Conservation (phyloP, 2,888 invertebrate species). For the Limnephilus auricula region DNA sequence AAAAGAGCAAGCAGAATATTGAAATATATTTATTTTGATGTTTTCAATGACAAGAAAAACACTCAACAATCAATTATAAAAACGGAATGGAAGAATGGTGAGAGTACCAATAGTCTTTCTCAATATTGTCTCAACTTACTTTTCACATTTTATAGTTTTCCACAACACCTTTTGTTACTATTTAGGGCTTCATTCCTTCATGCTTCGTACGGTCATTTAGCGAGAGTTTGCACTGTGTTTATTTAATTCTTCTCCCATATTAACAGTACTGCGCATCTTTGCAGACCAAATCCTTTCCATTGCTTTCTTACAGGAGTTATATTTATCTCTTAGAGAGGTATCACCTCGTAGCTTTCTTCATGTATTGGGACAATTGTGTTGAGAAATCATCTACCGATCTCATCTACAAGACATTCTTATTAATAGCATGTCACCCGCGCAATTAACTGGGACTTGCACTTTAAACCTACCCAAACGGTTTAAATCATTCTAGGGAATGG, state of each 20-base stretch:
- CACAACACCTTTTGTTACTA: neutral
- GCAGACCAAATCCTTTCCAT: neutral
- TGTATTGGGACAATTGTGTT: conserved; percentile 6
- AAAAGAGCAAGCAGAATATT: neutral
- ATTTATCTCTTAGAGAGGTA: neutral
- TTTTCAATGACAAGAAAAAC: neutral
- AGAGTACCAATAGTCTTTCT: neutral
- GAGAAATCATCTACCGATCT: conserved; percentile 34
- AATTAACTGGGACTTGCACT: neutral
- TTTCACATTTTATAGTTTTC: neutral
- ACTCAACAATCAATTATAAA: neutral
- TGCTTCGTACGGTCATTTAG: neutral
- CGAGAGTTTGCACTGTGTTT: neutral
- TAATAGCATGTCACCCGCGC: neutral
- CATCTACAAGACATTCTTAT: conserved; percentile 36
- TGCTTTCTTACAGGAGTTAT: neutral
- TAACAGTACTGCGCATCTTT: neutral
- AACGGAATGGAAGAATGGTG: neutral
- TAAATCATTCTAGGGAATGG: neutral
- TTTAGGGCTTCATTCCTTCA: neutral
- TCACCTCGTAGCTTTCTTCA: neutral
- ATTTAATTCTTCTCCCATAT: neutral
- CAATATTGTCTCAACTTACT: neutral
- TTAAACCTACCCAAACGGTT: neutral
- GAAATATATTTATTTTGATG: neutral